A percentile compares a stretch with the other conserved stretches of the same genome.
Conservation (phyloP, 64 coral and sea anemone genomes). For the Pocillopora damicornis region DNA sequence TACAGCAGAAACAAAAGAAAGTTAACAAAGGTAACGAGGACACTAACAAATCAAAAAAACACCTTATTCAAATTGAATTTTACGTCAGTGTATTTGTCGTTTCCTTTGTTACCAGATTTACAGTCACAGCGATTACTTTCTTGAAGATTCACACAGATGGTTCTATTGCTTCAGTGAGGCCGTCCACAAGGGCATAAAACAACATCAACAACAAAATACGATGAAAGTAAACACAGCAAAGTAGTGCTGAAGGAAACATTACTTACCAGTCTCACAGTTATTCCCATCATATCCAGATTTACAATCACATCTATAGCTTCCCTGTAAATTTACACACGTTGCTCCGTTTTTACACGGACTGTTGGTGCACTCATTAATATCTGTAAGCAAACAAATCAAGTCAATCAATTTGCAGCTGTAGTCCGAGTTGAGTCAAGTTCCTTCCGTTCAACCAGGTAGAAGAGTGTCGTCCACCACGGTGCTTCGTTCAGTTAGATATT, state of each 20-base stretch:
- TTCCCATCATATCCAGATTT: conserved; percentile 25
- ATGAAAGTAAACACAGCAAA: too few species aligned
- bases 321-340: conserved; percentile 37
- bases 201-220: too few species aligned
- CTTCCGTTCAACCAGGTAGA: too few species aligned
- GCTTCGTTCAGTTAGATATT: too few species aligned
- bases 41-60: too few species aligned
- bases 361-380: conserved; percentile 37
- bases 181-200: too few species aligned
- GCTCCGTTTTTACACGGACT: conserved; percentile 46
- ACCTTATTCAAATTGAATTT: background rate
- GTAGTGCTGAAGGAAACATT: too few species aligned
- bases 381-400: background rate
- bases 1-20: too few species aligned
- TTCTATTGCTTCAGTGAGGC: conserved; percentile 30
- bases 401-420: too few species aligned
- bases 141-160: conserved; percentile 35
- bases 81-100: background rate
- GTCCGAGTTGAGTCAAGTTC: too few species aligned
- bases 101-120: conserved; percentile 10
- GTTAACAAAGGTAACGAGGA: too few species aligned
- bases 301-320: conserved; percentile 45
- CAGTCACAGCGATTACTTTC: conserved; percentile 45
- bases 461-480: too few species aligned
- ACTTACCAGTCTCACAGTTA: conserved; percentile 42